Percentiles rank a stretch among this genome's conserved stretches.
phyloP scores from a whole-genome alignment of 1,140 invertebrate genomes.

The Drosophila truncata region DNA sequence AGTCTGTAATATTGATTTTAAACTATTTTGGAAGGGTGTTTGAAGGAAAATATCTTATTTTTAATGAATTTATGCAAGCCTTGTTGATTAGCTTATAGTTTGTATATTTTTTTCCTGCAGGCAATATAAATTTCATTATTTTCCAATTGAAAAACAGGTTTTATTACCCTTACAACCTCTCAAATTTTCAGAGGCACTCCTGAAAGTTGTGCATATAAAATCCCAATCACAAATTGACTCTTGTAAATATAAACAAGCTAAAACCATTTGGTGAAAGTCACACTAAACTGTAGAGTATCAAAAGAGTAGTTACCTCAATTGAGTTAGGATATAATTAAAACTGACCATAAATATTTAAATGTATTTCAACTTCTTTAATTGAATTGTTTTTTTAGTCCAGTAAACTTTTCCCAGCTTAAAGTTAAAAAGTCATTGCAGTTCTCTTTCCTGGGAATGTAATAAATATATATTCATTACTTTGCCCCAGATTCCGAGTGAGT shows the following conservation, averaged over 20 bases:
- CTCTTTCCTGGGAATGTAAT: conserved; percentile 2
- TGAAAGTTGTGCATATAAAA: neutral
- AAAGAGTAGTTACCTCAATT: neutral
- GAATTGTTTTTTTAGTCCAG: neutral
- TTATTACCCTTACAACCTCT: no score
- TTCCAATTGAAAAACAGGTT: neutral
- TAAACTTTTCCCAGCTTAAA: neutral
- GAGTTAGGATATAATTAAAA: neutral
- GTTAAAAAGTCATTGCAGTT: neutral
- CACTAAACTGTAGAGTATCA: neutral
- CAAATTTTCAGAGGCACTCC: neutral
- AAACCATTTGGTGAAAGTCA: neutral
- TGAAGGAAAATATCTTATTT: no score
- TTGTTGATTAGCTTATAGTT: neutral
- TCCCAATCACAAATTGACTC: no score
- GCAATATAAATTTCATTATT: neutral
- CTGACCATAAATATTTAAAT: neutral
- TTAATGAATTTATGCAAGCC: no score
- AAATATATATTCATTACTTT: conserved; percentile 25
- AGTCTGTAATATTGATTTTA: neutral
- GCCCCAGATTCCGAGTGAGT: conserved; percentile 24
- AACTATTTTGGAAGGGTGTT: neutral
- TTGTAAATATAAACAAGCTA: neutral
- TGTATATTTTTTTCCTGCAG: neutral
- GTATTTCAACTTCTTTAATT: neutral